Percentiles rank a stretch among this genome's conserved stretches.
These are phyloP conservation scores for Aplodontia rufa DNA, from an alignment of 2,113 vertebrate species.

Conservation along the genomic window DNA sequence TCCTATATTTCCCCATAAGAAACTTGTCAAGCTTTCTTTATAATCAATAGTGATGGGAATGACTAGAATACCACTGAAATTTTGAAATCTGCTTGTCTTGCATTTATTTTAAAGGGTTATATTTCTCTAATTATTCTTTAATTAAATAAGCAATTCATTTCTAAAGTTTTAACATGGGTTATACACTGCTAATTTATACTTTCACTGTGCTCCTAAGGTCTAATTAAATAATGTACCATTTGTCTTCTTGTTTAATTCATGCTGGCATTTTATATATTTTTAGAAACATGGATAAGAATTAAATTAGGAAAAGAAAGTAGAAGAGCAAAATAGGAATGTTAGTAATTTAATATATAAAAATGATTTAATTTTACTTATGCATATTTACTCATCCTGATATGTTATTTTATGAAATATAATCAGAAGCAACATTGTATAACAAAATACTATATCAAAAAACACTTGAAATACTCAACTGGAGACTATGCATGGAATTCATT, in stretches of 20 bases:
- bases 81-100: background rate
- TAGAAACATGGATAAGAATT: conserved; percentile 1
- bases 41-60: background rate
- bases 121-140: background rate
- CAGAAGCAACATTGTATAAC: background rate
- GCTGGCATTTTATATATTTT: conserved; percentile 4
- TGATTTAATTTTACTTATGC: background rate
- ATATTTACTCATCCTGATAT: background rate
- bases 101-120: background rate
- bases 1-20: background rate
- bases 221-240: background rate
- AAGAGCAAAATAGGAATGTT: conserved; percentile 30
- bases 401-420: conserved; percentile 24
- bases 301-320: background rate
- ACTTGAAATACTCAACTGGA: background rate
- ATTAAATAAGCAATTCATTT: background rate
- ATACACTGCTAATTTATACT: conserved; percentile 17
- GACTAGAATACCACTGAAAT: background rate
- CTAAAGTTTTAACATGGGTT: background rate
- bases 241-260: conserved; percentile 4
- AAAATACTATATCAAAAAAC: background rate
- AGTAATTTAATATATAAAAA: background rate
- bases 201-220: background rate
- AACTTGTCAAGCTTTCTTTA: background rate
- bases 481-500: background rate